Percentiles rank a stretch among this genome's conserved stretches.
phyloP scores from a whole-genome alignment of 2,113 vertebrate genomes.

The Pterophyllum scalare region DNA sequence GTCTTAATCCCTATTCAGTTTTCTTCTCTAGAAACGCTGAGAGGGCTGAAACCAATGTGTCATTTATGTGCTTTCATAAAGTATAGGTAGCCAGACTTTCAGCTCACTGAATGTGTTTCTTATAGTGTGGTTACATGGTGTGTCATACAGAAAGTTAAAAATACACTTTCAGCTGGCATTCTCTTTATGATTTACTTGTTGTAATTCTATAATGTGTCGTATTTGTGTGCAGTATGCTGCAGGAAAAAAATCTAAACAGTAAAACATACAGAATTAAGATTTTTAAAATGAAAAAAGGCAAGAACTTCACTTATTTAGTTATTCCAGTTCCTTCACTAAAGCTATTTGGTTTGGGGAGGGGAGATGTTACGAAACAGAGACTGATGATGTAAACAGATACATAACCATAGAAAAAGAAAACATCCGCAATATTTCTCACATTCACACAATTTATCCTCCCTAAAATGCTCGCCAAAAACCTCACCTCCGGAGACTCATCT shows the following conservation, averaged over 20 bases:
- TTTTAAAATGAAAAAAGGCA: neutral
- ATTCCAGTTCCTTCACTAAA: neutral
- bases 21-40: neutral
- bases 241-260: neutral
- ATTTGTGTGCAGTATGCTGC: neutral
- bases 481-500: conserved; percentile 18
- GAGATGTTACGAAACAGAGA: neutral
- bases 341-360: neutral
- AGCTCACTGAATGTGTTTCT: neutral
- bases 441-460: conserved; percentile 4
- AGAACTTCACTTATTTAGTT: neutral
- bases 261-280: neutral
- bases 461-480: conserved; percentile 5
- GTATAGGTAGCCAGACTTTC: neutral
- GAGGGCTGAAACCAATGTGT: neutral
- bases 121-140: neutral
- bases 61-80: neutral
- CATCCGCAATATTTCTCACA: neutral
- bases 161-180: neutral
- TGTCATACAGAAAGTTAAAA: neutral
- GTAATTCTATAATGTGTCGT: neutral
- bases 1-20: conserved; percentile 14
- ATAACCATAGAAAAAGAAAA: neutral
- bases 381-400: conserved; percentile 25
- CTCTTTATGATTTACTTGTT: neutral